Evolutionary conservation across 2,113 vertebrate species (phyloP).

Genomic region (Lontra canadensis): DNA sequence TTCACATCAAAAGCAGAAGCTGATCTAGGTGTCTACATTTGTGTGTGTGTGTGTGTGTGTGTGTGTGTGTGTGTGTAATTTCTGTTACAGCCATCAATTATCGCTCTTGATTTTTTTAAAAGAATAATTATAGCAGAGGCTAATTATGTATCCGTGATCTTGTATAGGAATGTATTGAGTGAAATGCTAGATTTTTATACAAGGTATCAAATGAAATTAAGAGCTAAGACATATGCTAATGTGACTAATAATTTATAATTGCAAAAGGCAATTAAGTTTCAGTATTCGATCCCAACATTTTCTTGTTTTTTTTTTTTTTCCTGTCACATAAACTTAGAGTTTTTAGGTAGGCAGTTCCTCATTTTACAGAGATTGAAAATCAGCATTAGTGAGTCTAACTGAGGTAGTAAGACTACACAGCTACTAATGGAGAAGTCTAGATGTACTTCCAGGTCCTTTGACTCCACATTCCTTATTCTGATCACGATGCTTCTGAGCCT

Average conservation of each 20-base stretch:
- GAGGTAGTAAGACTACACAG: background rate
- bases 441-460: background rate
- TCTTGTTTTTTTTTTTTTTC: background rate
- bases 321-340: background rate
- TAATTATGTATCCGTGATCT: background rate
- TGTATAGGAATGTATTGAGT: background rate
- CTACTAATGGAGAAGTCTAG: background rate
- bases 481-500: background rate
- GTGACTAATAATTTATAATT: background rate
- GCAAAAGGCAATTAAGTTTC: background rate
- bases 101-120: background rate
- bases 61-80: background rate
- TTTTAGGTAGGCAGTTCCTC: background rate
- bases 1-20: background rate
- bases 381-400: background rate
- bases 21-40: background rate
- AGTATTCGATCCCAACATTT: background rate
- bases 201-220: background rate
- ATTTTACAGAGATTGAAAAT: background rate
- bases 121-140: background rate
- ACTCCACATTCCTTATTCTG: background rate
- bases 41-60: background rate
- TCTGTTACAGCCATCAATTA: background rate
- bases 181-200: constrained; percentile 19
- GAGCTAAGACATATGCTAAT: background rate